Evolutionary conservation across 2,113 vertebrate genomes (phyloP).

Genomic region (Ceyx melanurus): DNA sequence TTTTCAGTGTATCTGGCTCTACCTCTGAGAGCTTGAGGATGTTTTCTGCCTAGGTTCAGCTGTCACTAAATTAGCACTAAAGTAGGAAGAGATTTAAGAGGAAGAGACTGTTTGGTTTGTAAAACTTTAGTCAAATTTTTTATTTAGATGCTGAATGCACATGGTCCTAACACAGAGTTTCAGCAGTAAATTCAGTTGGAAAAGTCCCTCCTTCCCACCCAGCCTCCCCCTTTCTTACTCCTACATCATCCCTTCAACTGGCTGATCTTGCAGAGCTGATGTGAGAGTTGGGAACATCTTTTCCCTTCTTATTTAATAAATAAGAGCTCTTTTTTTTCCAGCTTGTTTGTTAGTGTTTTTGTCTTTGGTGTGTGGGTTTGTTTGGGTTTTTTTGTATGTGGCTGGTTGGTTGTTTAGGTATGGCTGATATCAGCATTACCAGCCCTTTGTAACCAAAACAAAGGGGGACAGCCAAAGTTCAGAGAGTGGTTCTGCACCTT

Average conservation of each 20-base stretch:
- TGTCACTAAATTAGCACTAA: not conserved
- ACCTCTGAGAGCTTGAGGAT: not conserved
- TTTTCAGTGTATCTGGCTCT: not conserved
- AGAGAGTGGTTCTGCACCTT: not conserved
- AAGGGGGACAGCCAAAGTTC: not conserved
- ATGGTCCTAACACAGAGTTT: accelerated
- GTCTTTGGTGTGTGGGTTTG: too few species aligned
- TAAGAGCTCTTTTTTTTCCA: too few species aligned
- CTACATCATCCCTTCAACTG: accelerated
- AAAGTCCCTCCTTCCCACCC: too few species aligned
- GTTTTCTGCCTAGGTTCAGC: not conserved
- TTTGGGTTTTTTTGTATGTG: too few species aligned
- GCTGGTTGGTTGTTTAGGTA: too few species aligned
- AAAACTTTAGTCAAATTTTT: not conserved
- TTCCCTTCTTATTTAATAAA: too few species aligned
- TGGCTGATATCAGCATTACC: too few species aligned
- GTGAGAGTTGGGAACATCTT: too few species aligned
- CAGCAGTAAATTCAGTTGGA: too few species aligned
- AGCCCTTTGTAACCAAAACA: not conserved
- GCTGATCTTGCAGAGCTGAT: not conserved
- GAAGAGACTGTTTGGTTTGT: not conserved
- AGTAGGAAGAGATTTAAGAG: not conserved
- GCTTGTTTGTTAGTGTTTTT: not conserved
- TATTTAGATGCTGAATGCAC: not conserved
- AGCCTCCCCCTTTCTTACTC: too few species aligned